Percentiles rank a stretch among this genome's conserved stretches.
Conservation (phyloP, 2,797 vertebrate genomes). For the Betta splendens region DNA sequence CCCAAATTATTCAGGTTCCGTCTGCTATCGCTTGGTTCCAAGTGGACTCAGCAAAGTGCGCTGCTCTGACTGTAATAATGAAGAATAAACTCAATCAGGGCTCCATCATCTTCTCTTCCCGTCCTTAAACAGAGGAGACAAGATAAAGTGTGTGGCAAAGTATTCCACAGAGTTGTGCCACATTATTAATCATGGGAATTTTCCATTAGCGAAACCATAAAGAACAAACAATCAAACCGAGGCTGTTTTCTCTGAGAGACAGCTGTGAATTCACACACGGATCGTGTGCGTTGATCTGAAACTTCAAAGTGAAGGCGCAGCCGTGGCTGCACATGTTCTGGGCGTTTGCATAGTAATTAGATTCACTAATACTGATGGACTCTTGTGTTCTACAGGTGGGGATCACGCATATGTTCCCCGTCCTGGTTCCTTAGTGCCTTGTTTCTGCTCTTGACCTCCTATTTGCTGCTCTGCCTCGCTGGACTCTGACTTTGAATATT, state of each 20-base stretch:
- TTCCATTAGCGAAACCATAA: conserved; percentile 8
- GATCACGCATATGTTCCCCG: no score
- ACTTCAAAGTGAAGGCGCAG: neutral
- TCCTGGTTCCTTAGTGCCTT: no score
- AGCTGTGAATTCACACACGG: neutral
- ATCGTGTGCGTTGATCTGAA: conserved; percentile 2
- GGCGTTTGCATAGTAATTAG: conserved; percentile 31
- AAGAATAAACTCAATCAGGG: conserved; percentile 26
- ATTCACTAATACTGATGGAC: no score
- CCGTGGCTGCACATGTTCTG: conserved; percentile 2
- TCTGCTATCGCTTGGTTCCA: conserved; percentile 10
- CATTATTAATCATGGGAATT: conserved; percentile 13
- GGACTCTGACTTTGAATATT: no score
- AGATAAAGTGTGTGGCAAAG: conserved; percentile 7
- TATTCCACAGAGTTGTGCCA: conserved; percentile 9
- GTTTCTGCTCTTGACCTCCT: no score
- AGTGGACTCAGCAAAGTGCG: conserved; percentile 10
- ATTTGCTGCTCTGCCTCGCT: no score
- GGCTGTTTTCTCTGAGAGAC: neutral
- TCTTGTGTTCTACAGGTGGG: no score
- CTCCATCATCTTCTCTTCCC: conserved; percentile 27
- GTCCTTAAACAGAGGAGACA: neutral
- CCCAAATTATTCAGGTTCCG: conserved; percentile 12
- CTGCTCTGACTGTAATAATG: conserved; percentile 19
- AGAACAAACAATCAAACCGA: conserved; percentile 3